Evolutionary conservation across 2,113 vertebrate genomes (phyloP), one percentile per base, ranked within the genome.

Genomic region (Chelonoidis abingdonii): DNA sequence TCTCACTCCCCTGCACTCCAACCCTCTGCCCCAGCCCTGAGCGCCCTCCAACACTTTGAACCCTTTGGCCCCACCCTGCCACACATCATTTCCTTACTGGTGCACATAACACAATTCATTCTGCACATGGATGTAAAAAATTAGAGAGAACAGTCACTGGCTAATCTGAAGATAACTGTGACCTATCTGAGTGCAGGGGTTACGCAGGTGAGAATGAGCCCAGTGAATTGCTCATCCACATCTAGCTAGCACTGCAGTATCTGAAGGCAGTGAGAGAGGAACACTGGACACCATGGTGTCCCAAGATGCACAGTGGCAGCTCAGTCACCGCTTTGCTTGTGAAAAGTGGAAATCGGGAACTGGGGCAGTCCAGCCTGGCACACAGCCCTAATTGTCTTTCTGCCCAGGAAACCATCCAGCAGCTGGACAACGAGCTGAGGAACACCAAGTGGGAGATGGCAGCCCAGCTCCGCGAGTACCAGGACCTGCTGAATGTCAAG

Each of bases 371-470:
- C 84, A 35, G 50, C 52, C 54, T 7, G n/a, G 65, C 12, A 25
- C 11, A 0, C 2, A 1, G 84, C 57, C 81, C 29, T 6, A 5
- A 1, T 1, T 24, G 10, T 44, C n/a, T 93, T 24, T 57, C 44
- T 93, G 85, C 91, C 38, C 95, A 99, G 99, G 99, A 99, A 59
- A 99, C 99, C 83, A 99, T 99, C 91, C 99, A 99, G 92, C 99
- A 99, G 93, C 96, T 99, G 95, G 99, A 99, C 69, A 98, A 57
- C 0, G 99, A 99, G 98, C 98, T 99, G 94, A 99, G 99, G 95
- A 99, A 97, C 93, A 99, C 99, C 87, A 99, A 99, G 95, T 99
- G 99, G 99, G 99, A 99, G 97, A 99, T 99, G 99, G 99, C 99
- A 29, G 98, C 98, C 52, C 99, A 99, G 97, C 98, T 99, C 76